Conservation (phyloP, 2,797 vertebrate genomes). For the Alectoris magna region DNA sequence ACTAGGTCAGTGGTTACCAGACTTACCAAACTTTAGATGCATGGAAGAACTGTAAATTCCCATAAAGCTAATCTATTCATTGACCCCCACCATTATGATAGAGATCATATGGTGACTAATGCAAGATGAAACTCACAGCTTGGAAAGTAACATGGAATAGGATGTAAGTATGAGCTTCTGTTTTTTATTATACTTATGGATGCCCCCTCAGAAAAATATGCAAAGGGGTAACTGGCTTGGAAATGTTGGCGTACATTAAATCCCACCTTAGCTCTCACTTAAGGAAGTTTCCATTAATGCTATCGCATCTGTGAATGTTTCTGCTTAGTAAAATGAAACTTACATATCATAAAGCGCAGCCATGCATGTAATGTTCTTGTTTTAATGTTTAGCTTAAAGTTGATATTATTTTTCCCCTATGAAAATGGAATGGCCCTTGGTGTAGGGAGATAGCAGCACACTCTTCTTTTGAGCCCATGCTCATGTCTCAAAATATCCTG, state of each 20-base stretch:
- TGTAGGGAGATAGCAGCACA: slow-evolving; percentile 47
- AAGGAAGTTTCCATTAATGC: slow-evolving; percentile 78
- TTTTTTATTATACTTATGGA: slow-evolving; percentile 98
- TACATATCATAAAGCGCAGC: slow-evolving; percentile 58
- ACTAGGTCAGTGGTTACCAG: slow-evolving; percentile 86
- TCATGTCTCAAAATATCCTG: slow-evolving; percentile 43
- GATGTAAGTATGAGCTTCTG: slow-evolving; percentile 99
- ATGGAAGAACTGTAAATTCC: slow-evolving; percentile 99
- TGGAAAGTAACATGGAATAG: slow-evolving; percentile 99
- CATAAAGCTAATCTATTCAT: slow-evolving; percentile 99
- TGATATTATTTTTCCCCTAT: slow-evolving; percentile 49
- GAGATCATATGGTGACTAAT: slow-evolving; percentile 99
- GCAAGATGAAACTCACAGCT: slow-evolving; percentile 99
- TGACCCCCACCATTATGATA: slow-evolving; percentile 99
- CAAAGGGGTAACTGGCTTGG: slow-evolving; percentile 97
- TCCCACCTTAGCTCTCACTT: slow-evolving; percentile 78
- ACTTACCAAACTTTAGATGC: slow-evolving; percentile 92
- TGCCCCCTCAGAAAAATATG: slow-evolving; percentile 98
- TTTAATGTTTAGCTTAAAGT: slow-evolving; percentile 71
- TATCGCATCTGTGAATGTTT: slow-evolving; percentile 76
- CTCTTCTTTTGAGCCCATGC: slow-evolving; percentile 28
- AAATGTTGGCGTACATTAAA: slow-evolving; percentile 76
- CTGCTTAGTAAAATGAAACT: slow-evolving; percentile 71
- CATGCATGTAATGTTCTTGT: slow-evolving; percentile 77
- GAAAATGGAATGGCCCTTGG: slow-evolving; percentile 53